phyloP scores from a whole-genome alignment of 2,797 vertebrate species.

The Brachymystax lenok region DNA sequence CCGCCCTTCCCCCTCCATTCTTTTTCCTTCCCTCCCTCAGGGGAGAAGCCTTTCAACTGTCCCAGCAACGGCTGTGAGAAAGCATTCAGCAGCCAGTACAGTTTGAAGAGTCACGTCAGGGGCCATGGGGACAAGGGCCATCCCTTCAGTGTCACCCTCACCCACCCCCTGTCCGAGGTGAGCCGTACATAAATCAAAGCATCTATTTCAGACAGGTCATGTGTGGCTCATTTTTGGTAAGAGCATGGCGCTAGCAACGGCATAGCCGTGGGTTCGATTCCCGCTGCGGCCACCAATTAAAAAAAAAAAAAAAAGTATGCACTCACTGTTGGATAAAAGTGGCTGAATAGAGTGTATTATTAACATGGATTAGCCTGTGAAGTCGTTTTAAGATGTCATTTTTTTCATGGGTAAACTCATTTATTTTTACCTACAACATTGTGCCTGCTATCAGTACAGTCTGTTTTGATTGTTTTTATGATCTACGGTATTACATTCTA shows the following conservation, averaged over 20 bases:
- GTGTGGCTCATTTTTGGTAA: no score
- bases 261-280: no score
- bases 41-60: slow-evolving; percentile 97
- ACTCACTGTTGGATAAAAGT: no score
- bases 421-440: background rate
- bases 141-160: slow-evolving; percentile 80
- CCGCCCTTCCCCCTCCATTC: background rate
- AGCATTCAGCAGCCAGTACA: slow-evolving; percentile 96
- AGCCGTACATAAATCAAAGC: slow-evolving; percentile 37
- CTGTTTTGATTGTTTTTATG: background rate
- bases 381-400: background rate
- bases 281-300: no score
- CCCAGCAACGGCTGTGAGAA: slow-evolving; percentile 96
- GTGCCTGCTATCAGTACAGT: background rate
- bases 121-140: slow-evolving; percentile 90
- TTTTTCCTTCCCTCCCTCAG: slow-evolving; percentile 64
- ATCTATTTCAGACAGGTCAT: no score
- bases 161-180: slow-evolving; percentile 87
- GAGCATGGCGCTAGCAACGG: no score
- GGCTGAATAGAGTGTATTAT: background rate
- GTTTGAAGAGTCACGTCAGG: slow-evolving; percentile 96
- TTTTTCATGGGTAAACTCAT: background rate
- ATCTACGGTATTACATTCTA: background rate
- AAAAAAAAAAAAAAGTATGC: no score
- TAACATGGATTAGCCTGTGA: background rate